These are phyloP conservation scores for Xerus inauris DNA, from an alignment of 2,113 vertebrate genomes.

Conservation along the genomic window DNA sequence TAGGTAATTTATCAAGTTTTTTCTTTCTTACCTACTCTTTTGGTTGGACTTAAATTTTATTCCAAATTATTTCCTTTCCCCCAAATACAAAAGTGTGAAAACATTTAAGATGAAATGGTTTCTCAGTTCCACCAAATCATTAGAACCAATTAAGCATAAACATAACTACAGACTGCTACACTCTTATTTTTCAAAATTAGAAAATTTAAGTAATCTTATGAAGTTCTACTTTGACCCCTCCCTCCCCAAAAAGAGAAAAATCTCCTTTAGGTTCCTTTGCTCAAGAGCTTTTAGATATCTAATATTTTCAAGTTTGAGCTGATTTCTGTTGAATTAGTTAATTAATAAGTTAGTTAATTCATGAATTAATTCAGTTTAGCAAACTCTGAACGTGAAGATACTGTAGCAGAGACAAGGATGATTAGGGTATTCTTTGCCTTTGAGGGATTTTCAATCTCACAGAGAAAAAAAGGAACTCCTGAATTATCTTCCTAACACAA, in stretches of 20 bases:
- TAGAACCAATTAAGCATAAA: neutral
- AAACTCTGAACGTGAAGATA: neutral
- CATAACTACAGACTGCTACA: neutral
- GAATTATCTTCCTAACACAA: neutral
- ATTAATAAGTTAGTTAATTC: neutral
- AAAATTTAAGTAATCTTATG: neutral
- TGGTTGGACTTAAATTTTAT: neutral
- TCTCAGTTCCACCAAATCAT: constrained; percentile 20
- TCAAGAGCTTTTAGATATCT: neutral
- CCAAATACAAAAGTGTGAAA: constrained; percentile 4
- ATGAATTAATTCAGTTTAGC: neutral
- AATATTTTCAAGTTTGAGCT: neutral
- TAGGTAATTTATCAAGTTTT: neutral
- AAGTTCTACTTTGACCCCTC: neutral
- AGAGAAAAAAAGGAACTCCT: neutral
- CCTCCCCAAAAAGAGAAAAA: no score
- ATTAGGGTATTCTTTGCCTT: neutral
- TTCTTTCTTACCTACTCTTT: constrained; percentile 11
- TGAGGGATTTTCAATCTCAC: neutral
- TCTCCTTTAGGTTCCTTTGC: neutral
- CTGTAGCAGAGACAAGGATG: neutral
- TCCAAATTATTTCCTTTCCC: constrained; percentile 19
- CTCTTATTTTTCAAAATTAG: constrained; percentile 15
- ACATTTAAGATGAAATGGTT: constrained; percentile 33
- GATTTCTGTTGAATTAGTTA: neutral